Conservation (phyloP, 30 jellyfish, hydroid and myxozoan species). For the Chironex yamaguchii region DNA sequence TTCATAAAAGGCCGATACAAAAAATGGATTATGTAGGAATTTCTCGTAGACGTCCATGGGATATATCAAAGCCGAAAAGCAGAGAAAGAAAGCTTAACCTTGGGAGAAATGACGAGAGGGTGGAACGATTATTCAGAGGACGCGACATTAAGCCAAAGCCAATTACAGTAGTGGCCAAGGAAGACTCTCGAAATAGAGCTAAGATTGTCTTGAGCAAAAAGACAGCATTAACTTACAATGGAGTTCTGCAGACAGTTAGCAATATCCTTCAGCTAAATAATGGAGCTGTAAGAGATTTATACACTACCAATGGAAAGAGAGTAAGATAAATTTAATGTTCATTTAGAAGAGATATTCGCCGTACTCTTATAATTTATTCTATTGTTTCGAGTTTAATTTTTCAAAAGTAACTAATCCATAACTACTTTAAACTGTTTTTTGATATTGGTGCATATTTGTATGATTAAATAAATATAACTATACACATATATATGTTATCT, state of each 20-base stretch:
- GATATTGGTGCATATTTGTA: no score
- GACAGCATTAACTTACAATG: slow-evolving; percentile 62
- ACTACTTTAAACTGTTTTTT: no score
- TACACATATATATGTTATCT: no score
- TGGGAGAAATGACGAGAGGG: slow-evolving; percentile 24
- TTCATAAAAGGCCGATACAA: slow-evolving; percentile 68
- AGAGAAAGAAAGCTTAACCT: background rate
- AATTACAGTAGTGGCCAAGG: slow-evolving; percentile 73
- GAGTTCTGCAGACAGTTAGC: slow-evolving; percentile 68
- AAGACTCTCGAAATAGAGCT: slow-evolving; percentile 66
- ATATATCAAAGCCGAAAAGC: background rate
- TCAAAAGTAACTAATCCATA: no score
- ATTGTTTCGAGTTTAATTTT: no score
- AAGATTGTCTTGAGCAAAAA: slow-evolving; percentile 53
- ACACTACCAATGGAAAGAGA: slow-evolving; percentile 65
- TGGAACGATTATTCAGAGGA: slow-evolving; percentile 54
- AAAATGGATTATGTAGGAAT: slow-evolving; percentile 49
- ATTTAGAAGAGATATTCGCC: no score
- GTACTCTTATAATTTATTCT: no score
- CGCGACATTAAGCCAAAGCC: slow-evolving; percentile 65
- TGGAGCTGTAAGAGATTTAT: slow-evolving; percentile 75
- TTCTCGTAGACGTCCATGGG: slow-evolving; percentile 42
- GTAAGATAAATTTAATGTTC: slow-evolving; percentile 41
- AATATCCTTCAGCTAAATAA: slow-evolving; percentile 61
- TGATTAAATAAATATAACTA: no score